phyloP scores from a whole-genome alignment of 2,888 invertebrate species.

The Drosophila stalkeri region DNA sequence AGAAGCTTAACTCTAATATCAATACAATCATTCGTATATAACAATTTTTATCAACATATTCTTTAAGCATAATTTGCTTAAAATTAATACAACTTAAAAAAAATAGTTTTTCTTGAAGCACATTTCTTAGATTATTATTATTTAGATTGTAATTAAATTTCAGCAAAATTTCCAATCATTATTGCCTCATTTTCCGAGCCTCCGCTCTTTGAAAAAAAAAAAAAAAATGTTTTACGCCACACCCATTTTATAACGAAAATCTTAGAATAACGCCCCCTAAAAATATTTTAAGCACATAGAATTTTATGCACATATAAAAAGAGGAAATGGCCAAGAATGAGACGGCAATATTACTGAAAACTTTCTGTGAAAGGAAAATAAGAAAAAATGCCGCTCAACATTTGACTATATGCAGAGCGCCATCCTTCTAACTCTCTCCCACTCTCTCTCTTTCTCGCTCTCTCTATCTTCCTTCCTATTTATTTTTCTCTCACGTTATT shows the following conservation, averaged over 20 bases:
- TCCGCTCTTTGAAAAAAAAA: no score
- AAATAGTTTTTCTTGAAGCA: no score
- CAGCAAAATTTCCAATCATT: no score
- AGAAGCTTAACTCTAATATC: no score
- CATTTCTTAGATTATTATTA: no score
- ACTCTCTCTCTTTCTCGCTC: background rate
- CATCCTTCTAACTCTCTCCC: constrained; percentile 13
- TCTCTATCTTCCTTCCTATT: background rate
- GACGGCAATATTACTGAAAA: constrained; percentile 30
- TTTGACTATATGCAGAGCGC: constrained; percentile 74
- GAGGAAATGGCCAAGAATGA: constrained; percentile 18
- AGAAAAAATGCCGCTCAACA: constrained; percentile 23
- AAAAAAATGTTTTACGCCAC: background rate
- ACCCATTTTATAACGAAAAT: constrained; percentile 7
- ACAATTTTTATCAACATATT: no score
- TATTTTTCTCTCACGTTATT: background rate
- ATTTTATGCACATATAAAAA: constrained; percentile 22
- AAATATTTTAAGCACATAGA: constrained; percentile 23
- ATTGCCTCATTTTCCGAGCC: background rate
- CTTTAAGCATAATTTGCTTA: no score
- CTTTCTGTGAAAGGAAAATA: constrained; percentile 1
- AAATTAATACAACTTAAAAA: no score
- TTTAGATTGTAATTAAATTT: background rate
- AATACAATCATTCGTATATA: no score
- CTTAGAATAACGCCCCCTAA: constrained; percentile 35